Base-by-base conservation (phyloP, 2,888 invertebrate genomes). In the Rhodophaea formosa region DNA sequence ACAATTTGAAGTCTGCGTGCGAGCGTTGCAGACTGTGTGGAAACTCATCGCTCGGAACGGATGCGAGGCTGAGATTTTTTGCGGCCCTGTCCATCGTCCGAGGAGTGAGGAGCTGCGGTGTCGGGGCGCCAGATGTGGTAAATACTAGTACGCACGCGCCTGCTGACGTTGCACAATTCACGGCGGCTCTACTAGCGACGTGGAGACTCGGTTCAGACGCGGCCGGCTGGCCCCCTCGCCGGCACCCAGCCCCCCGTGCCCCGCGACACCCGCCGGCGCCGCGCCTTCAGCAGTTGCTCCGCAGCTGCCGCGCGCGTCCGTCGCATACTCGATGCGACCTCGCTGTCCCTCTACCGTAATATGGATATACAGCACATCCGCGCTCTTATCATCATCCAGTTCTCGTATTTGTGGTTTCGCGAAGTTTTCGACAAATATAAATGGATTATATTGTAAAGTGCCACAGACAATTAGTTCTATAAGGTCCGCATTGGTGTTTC, bases 381-480 rank as follows among this genome's bases (percentile, higher is more conserved):
- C 84, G 83, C 84, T 79, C 86, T 84, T 80, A 82, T 84, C 82
- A 85, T 82, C 84, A 86, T 82, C 84, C 84, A 86, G 80, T 90
- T 89, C 77, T 82, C 86, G 66, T 89, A 87, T 85, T 80, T 86
- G 86, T 91, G 91, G 90, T 89, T 91, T 74, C 87, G 88, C 79
- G 86, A 88, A 86, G 82, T 90, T 69, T 84, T 84, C 75, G 90
- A 88, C 78, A 90, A 90, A 78, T 86, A 83, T 79, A 89, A 89
- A 91, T 90, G 91, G 91, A 91, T 91, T 91, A 91, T 90, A 88
- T 88, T 91, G 86, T 91, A 86, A 87, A 89, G 88, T 88, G 87
- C 74, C 73, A 68, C 74, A 75, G 76, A 77, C 73, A 69, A 70
- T 72, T 79, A 78, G 77, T 79, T 82, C 78, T 80, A 71, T 84